A percentile compares a stretch with the other conserved stretches of the same genome.
These are phyloP conservation scores for Nemotelus pantherinus DNA, from an alignment of 2,888 invertebrate genomes.

Conservation along the genomic window DNA sequence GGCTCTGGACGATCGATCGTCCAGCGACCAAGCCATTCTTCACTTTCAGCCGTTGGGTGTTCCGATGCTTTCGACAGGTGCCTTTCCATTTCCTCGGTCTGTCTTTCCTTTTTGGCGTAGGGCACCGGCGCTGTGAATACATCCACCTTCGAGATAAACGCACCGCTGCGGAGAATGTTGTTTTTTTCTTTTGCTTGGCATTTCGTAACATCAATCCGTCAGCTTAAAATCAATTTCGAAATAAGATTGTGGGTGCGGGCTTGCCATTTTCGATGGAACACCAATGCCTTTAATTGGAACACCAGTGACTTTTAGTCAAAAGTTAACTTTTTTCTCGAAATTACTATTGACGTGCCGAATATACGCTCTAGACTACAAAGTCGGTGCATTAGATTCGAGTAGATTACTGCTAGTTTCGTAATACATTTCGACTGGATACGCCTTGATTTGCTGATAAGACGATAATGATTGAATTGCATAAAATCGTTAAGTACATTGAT, in stretches of 20 bases:
- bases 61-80: slow-evolving; percentile 49
- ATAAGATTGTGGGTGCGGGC: not conserved
- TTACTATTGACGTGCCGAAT: too few species aligned
- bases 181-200: not conserved
- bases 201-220: not conserved
- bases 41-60: slow-evolving; percentile 46
- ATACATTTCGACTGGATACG: too few species aligned
- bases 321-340: too few species aligned
- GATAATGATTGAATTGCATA: too few species aligned
- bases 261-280: not conserved
- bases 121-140: not conserved
- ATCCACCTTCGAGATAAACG: not conserved
- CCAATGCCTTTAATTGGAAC: too few species aligned
- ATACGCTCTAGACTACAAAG: too few species aligned
- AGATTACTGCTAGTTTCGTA: too few species aligned
- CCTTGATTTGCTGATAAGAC: too few species aligned
- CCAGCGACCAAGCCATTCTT: slow-evolving; percentile 11
- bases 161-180: not conserved
- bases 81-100: slow-evolving; percentile 39
- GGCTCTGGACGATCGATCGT: not conserved
- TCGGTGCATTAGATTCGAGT: too few species aligned
- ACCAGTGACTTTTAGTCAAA: too few species aligned
- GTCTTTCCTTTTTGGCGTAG: not conserved
- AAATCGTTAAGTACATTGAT: too few species aligned
- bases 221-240: slow-evolving; percentile 27